phyloP scores from a whole-genome alignment of 2,888 invertebrate genomes.

The Tillus elongatus region DNA sequence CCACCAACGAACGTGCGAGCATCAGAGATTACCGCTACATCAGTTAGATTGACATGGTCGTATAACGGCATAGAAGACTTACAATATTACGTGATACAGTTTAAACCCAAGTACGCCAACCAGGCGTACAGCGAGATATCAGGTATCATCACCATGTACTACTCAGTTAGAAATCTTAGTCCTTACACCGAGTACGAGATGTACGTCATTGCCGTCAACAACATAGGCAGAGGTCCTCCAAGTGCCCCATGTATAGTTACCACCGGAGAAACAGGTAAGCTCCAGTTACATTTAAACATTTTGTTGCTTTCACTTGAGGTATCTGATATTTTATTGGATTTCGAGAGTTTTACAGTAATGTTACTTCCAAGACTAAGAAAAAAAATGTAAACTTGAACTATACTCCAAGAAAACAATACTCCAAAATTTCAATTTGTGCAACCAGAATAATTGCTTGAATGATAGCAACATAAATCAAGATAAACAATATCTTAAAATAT shows the following conservation, averaged over 20 bases:
- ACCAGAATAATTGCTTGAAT: no score
- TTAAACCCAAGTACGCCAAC: constrained; percentile 90
- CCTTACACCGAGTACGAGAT: constrained; percentile 96
- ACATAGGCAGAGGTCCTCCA: constrained; percentile 84
- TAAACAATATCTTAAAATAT: no score
- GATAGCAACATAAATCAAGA: no score
- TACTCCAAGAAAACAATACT: no score
- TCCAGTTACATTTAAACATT: no score
- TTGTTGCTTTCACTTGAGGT: no score
- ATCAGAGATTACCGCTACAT: constrained; percentile 88
- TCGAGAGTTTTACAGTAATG: no score
- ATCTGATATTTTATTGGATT: no score
- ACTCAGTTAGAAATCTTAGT: constrained; percentile 79
- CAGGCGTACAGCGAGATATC: constrained; percentile 88
- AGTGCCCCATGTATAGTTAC: constrained; percentile 84
- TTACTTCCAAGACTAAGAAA: no score
- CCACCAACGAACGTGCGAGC: constrained; percentile 83
- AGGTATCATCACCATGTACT: constrained; percentile 87
- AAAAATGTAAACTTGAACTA: no score
- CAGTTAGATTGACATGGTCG: constrained; percentile 88
- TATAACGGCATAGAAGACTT: constrained; percentile 82
- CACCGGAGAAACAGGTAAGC: constrained; percentile 92
- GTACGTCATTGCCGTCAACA: constrained; percentile 90
- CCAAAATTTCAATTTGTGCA: no score
- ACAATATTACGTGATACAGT: constrained; percentile 94